phyloP scores from a whole-genome alignment of 2,888 invertebrate species.

The Abrostola tripartita region DNA sequence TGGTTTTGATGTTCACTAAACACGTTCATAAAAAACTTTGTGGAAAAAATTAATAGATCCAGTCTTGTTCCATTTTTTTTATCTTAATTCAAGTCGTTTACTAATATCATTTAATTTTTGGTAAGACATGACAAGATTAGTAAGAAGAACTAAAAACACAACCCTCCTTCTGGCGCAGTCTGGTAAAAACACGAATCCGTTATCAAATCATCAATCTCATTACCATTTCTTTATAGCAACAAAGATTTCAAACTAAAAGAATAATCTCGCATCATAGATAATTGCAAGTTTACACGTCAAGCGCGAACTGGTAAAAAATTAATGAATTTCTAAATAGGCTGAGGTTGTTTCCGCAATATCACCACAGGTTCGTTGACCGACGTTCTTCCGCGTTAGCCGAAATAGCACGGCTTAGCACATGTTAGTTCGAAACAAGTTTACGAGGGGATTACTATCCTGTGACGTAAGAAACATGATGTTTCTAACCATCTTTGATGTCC shows the following conservation, averaged over 20 bases:
- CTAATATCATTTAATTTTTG: no score
- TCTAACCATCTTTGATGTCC: conserved; percentile 36
- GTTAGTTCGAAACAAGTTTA: conserved; percentile 53
- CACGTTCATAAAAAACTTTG: no score
- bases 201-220: no score
- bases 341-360: conserved; percentile 60
- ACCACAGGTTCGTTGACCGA: conserved; percentile 70
- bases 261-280: conserved; percentile 30
- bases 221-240: neutral
- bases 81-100: no score
- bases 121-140: no score
- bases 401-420: conserved; percentile 67
- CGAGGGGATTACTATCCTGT: conserved; percentile 39
- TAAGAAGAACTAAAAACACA: no score
- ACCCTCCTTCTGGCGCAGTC: no score
- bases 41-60: no score
- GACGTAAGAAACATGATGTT: conserved; percentile 24
- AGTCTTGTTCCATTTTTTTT: no score
- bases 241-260: conserved; percentile 9
- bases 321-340: conserved; percentile 62
- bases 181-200: no score
- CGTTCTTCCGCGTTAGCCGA: conserved; percentile 72
- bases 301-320: conserved; percentile 50
- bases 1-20: no score
- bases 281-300: conserved; percentile 44